These are phyloP conservation scores for Parotocinclus haroldoi DNA, from an alignment of 2,797 vertebrate species.

Conservation along the genomic window DNA sequence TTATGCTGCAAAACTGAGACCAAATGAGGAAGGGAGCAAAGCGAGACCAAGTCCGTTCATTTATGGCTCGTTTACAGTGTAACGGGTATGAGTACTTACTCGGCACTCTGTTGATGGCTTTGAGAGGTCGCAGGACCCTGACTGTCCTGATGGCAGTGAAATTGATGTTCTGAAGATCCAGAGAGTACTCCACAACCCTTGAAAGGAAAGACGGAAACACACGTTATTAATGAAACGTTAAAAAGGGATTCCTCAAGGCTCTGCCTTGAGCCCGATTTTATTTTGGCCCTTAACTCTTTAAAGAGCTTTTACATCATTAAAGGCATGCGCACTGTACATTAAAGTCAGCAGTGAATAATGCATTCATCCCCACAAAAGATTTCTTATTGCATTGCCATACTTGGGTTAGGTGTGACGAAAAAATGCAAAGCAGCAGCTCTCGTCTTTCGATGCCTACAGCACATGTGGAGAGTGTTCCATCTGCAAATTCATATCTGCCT, in stretches of 20 bases:
- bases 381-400: too few species aligned
- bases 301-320: background rate
- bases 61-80: too few species aligned
- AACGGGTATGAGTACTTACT: constrained; percentile 78
- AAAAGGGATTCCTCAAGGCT: constrained; percentile 12
- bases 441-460: background rate
- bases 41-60: too few species aligned
- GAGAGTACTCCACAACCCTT: constrained; percentile 95
- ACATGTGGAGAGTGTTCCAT: background rate
- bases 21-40: too few species aligned
- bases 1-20: too few species aligned
- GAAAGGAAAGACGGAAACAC: constrained; percentile 22
- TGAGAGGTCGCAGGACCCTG: constrained; percentile 90
- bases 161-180: constrained; percentile 96
- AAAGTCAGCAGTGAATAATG: too few species aligned
- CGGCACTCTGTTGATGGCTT: constrained; percentile 96
- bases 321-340: too few species aligned
- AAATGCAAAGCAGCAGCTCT: too few species aligned
- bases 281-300: background rate
- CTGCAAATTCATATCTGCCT: background rate
- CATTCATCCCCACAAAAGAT: too few species aligned
- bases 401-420: too few species aligned
- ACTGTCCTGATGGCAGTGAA: constrained; percentile 95
- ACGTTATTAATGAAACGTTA: background rate
- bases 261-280: background rate